Conservation (phyloP, 2,888 invertebrate genomes). For the Amblyteles armatorius region DNA sequence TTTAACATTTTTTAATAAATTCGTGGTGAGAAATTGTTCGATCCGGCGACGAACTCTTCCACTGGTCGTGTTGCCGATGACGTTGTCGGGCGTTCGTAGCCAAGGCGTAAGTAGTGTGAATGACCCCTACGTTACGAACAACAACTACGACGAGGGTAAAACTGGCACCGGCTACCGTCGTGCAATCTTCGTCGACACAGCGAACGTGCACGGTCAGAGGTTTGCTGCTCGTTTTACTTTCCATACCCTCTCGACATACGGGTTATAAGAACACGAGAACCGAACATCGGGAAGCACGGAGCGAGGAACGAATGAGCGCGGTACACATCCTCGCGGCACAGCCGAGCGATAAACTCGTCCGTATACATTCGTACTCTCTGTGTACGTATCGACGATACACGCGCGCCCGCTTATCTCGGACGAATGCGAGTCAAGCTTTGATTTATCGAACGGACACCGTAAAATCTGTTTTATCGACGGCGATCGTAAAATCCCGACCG, state of each 20-base stretch:
- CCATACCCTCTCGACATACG: not conserved
- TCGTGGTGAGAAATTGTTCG: not conserved
- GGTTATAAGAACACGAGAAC: slow-evolving; percentile 23
- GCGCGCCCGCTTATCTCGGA: too few relatives aligned
- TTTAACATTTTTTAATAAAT: too few relatives aligned
- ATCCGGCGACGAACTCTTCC: slow-evolving; percentile 10
- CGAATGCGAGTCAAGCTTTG: too few relatives aligned
- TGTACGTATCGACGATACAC: too few relatives aligned
- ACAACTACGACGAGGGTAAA: not conserved
- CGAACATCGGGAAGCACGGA: slow-evolving; percentile 47
- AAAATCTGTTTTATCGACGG: too few relatives aligned
- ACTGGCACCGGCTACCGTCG: slow-evolving; percentile 1
- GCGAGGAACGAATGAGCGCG: slow-evolving; percentile 50
- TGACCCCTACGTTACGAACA: slow-evolving; percentile 39
- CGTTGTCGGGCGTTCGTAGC: slow-evolving; percentile 27
- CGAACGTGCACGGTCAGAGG: slow-evolving; percentile 46
- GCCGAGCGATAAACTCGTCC: too few relatives aligned
- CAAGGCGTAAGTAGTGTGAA: slow-evolving; percentile 49
- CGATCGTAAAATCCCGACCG: too few relatives aligned
- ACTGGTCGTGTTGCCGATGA: slow-evolving; percentile 13
- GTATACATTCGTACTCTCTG: too few relatives aligned
- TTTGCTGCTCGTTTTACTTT: slow-evolving; percentile 51
- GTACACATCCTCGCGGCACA: not conserved
- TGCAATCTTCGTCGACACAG: slow-evolving; percentile 39
- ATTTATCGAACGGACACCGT: too few relatives aligned